Evolutionary conservation across 2,797 vertebrate genomes (phyloP).

Genomic region (Halcyon leucocephala): DNA sequence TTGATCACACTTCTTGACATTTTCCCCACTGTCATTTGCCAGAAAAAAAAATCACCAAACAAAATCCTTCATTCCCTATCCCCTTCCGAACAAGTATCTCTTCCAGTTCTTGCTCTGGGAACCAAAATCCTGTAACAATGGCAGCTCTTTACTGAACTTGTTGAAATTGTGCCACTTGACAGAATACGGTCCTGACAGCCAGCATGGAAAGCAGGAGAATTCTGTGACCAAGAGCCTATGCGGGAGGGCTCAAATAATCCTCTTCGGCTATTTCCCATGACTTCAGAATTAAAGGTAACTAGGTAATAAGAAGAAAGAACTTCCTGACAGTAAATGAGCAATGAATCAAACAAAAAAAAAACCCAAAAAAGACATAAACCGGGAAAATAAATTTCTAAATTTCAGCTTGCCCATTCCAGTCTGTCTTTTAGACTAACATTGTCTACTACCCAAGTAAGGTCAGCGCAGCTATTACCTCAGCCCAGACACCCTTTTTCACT

Average conservation of each 20-base stretch:
- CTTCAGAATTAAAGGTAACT: background rate
- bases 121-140: background rate
- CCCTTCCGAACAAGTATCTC: background rate
- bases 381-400: background rate
- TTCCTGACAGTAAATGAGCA: background rate
- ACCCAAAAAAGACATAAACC: background rate
- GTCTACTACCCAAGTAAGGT: background rate
- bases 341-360: background rate
- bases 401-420: background rate
- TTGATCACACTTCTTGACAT: rapidly evolving
- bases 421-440: background rate
- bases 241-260: background rate
- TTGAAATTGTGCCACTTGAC: background rate
- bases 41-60: background rate
- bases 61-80: background rate
- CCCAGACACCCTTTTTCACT: background rate
- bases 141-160: background rate
- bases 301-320: background rate
- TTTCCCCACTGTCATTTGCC: background rate
- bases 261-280: background rate
- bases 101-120: background rate
- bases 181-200: background rate
- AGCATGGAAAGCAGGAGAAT: background rate
- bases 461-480: background rate
- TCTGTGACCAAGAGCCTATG: rapidly evolving